A percentile compares a stretch with the other conserved stretches of the same genome.
phyloP scores from a whole-genome alignment of 1,140 invertebrate genomes.

The Zaprionus nigranus region DNA sequence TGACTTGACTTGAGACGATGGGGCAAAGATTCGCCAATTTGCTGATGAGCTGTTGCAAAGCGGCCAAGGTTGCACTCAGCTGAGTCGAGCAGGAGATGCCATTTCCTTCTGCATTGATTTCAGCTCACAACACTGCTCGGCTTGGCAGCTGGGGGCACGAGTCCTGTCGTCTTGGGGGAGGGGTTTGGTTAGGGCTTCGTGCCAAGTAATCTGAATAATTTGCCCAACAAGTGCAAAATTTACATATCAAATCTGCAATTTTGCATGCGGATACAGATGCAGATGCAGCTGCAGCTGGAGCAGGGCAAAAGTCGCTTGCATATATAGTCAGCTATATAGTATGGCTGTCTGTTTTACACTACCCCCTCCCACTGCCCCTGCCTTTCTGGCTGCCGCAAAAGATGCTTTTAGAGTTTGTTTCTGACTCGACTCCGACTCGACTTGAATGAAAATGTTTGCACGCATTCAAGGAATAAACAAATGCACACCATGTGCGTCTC shows the following conservation, averaged over 20 bases:
- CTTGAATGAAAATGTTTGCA: conserved; percentile 78
- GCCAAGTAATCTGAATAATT: conserved; percentile 80
- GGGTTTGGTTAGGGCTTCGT: conserved; percentile 18
- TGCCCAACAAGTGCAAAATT: conserved; percentile 76
- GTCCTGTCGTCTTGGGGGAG: not conserved
- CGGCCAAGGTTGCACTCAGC: conserved; percentile 60
- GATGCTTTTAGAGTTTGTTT: conserved; percentile 75
- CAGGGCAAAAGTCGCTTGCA: conserved; percentile 5
- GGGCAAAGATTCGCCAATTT: conserved; percentile 53
- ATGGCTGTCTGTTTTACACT: not conserved
- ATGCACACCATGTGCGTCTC: conserved; percentile 51
- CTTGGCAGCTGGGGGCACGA: not conserved
- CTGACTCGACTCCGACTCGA: conserved; percentile 5
- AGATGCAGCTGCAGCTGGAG: conserved; percentile 17
- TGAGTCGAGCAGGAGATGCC: conserved; percentile 1
- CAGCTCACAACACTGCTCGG: conserved; percentile 11
- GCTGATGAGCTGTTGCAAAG: conserved; percentile 54
- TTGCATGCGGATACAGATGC: conserved; percentile 42
- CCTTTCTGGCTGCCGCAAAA: conserved; percentile 33
- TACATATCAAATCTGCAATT: conserved; percentile 79
- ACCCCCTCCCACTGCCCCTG: not conserved
- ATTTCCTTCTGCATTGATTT: conserved; percentile 53
- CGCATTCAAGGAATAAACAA: conserved; percentile 80
- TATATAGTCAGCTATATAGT: conserved; percentile 2
- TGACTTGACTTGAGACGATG: conserved; percentile 7